Base-by-base conservation (phyloP, 2,797 vertebrate genomes). In the Cephalopachus bancanus region DNA sequence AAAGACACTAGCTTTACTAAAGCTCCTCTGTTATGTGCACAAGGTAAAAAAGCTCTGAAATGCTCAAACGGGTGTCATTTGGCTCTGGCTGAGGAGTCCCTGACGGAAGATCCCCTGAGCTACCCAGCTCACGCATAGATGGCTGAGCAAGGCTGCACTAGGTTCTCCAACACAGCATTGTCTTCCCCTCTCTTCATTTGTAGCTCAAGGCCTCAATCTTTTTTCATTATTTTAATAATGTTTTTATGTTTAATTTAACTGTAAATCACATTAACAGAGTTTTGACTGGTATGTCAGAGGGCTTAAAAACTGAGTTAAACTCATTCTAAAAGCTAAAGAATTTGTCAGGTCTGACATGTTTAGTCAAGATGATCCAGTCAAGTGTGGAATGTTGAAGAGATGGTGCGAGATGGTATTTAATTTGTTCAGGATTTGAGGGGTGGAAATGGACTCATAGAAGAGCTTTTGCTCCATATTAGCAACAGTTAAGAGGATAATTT, bases 181-280 rank as follows among this genome's bases (percentile, higher is more conserved):
- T 30, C 37, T 94, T 72, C 57, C 64, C 3, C 37, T 37, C 7
- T 86, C 96, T 96, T 75, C 0, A 0, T 89, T 69, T 69, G 51
- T 96, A 76, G 79, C 78, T 96, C 14, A 57, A 96, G 57, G 22
- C 86, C 92, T 98, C 93, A 98, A 96, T 72, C 74, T 97, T 97
- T 97, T 91, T 65, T 60, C 84, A 64, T 90, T 96, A 97, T 97
- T 98, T 98, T 98, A 98, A 98, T 97, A 87, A 97, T 97, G 81
- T 97, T 98, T 98, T 98, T 89, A 96, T 98, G 97, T 98, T 98
- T 98, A 98, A 98, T 98, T 98, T 98, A 97, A 98, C 96, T 91
- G 93, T 97, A 98, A 98, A 97, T 98, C 95, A 97, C 97, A 97
- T 98, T 98, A 98, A 90, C 76, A 74, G 96, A 96, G 93, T 98